phyloP scores from a whole-genome alignment of 2,113 vertebrate genomes.

The Alligator sinensis region DNA sequence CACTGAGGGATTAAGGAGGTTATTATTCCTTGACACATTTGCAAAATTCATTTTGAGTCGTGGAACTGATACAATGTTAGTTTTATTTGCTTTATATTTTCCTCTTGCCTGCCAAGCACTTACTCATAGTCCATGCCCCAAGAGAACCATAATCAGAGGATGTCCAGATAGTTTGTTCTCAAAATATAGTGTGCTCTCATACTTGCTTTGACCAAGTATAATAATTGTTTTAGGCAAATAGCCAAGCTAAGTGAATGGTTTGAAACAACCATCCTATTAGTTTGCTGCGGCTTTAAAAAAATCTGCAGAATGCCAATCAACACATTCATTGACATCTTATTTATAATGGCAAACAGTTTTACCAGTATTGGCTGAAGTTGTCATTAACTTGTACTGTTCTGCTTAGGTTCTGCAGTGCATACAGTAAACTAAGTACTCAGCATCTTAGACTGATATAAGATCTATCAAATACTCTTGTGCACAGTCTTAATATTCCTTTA shows the following conservation, averaged over 20 bases:
- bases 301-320: conserved; percentile 36
- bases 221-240: conserved; percentile 65
- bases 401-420: neutral
- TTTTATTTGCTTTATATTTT: conserved; percentile 51
- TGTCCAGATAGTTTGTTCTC: conserved; percentile 52
- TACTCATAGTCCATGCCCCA: conserved; percentile 45
- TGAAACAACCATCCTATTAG: conserved; percentile 40
- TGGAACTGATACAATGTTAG: neutral
- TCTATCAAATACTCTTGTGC: no score
- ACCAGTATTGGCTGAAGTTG: fast-evolving
- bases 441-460: neutral
- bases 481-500: neutral
- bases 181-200: conserved; percentile 37
- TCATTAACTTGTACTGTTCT: neutral
- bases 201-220: conserved; percentile 26
- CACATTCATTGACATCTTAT: conserved; percentile 3
- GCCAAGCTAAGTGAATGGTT: conserved; percentile 62
- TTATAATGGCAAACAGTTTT: neutral
- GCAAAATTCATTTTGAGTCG: neutral
- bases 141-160: conserved; percentile 48
- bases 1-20: neutral
- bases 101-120: conserved; percentile 36
- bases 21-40: neutral
- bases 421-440: neutral
- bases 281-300: conserved; percentile 47